Conservation (phyloP, 2,888 invertebrate genomes). For the Nymphalis urticae region DNA sequence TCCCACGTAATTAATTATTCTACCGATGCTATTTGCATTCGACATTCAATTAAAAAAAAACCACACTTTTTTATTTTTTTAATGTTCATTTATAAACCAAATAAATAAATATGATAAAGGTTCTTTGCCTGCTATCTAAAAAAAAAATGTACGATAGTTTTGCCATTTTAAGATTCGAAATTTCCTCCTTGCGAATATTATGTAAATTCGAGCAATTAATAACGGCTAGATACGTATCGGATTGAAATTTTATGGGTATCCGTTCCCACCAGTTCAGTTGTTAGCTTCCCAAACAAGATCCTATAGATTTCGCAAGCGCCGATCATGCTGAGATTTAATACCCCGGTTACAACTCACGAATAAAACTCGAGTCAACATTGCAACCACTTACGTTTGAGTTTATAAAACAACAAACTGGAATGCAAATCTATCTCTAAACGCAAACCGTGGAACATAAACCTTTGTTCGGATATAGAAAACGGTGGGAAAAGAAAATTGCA, state of each 20-base stretch:
- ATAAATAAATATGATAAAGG: neutral
- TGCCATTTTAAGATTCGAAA: slow-evolving; percentile 9
- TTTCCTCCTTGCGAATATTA: slow-evolving; percentile 12
- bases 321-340: slow-evolving; percentile 69
- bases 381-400: slow-evolving; percentile 27
- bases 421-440: slow-evolving; percentile 37
- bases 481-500: slow-evolving; percentile 53
- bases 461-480: slow-evolving; percentile 28
- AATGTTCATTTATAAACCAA: neutral
- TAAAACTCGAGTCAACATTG: slow-evolving; percentile 27
- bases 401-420: slow-evolving; percentile 23
- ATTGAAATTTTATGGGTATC: slow-evolving; percentile 59
- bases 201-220: slow-evolving; percentile 25
- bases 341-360: slow-evolving; percentile 57
- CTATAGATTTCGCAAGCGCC: slow-evolving; percentile 52
- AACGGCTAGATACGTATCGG: slow-evolving; percentile 23
- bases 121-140: neutral
- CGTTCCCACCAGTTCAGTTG: slow-evolving; percentile 56
- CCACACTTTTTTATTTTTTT: neutral
- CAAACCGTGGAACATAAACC: slow-evolving; percentile 28
- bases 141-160: neutral
- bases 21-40: neutral
- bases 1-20: slow-evolving; percentile 1
- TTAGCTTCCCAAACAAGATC: slow-evolving; percentile 49
- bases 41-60: slow-evolving; percentile 1